These are phyloP conservation scores for Andrena dorsata DNA, from an alignment of 2,888 invertebrate species.

Conservation along the genomic window DNA sequence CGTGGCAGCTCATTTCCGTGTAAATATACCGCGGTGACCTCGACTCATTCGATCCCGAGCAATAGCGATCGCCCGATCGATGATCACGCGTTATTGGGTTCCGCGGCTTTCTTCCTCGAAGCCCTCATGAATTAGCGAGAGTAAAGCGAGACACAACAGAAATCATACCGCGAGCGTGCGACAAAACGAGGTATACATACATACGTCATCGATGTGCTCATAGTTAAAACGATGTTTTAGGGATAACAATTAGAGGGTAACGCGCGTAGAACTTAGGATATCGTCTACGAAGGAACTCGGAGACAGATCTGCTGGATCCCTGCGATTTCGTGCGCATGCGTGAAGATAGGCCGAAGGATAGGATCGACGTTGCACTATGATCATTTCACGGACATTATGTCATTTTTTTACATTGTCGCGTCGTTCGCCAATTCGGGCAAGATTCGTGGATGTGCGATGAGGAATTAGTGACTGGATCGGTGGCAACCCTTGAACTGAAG, in stretches of 20 bases:
- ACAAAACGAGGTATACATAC: conserved; percentile 12
- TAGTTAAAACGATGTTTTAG: conserved; percentile 52
- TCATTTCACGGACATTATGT: conserved; percentile 36
- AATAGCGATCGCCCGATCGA: background rate
- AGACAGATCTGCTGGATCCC: conserved; percentile 21
- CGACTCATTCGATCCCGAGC: background rate
- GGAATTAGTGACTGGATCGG: background rate
- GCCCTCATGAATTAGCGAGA: conserved; percentile 7
- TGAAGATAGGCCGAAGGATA: conserved; percentile 17
- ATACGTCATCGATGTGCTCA: conserved; percentile 49
- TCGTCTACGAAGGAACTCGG: conserved; percentile 42
- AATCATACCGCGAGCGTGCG: conserved; percentile 1
- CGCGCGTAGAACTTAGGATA: conserved; percentile 32
- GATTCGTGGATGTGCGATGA: background rate
- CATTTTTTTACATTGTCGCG: conserved; percentile 22
- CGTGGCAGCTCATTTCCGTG: conserved; percentile 6
- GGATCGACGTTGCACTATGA: conserved; percentile 31
- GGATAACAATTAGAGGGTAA: conserved; percentile 48
- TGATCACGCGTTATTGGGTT: background rate
- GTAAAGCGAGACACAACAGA: background rate
- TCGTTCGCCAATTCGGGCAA: conserved; percentile 33
- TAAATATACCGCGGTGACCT: conserved; percentile 12
- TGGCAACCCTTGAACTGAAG: background rate
- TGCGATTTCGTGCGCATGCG: conserved; percentile 31
- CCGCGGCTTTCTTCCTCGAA: background rate